phyloP scores from a whole-genome alignment of 1,140 invertebrate genomes.

The Cephus cinctus region DNA sequence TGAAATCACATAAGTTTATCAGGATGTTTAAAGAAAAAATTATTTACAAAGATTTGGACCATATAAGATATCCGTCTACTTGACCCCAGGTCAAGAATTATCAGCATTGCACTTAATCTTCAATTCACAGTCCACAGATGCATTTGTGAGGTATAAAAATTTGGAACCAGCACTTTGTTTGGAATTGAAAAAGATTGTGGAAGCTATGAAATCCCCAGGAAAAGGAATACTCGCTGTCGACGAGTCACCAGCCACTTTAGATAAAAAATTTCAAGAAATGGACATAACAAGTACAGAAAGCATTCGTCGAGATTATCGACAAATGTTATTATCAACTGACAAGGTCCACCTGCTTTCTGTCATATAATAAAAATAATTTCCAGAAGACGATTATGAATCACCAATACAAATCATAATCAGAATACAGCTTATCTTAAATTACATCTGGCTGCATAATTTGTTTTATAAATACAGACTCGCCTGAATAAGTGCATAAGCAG shows the following conservation, averaged over 20 bases:
- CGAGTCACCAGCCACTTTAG: slow-evolving; percentile 54
- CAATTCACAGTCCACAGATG: too few relatives aligned
- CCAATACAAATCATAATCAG: background rate
- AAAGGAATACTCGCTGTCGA: slow-evolving; percentile 57
- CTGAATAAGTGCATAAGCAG: slow-evolving; percentile 54
- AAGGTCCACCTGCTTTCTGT: slow-evolving; percentile 16
- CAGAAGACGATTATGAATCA: background rate
- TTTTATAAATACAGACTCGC: background rate
- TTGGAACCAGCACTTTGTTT: slow-evolving; percentile 54
- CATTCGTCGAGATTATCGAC: slow-evolving; percentile 56
- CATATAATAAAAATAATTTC: background rate
- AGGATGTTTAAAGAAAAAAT: too few relatives aligned
- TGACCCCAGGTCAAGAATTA: too few relatives aligned
- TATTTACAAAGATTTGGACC: too few relatives aligned
- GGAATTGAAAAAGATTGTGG: slow-evolving; percentile 62
- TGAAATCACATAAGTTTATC: too few relatives aligned
- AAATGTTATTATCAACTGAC: slow-evolving; percentile 65
- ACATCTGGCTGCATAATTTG: too few relatives aligned
- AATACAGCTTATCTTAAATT: too few relatives aligned
- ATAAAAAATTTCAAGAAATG: slow-evolving; percentile 54
- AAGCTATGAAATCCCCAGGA: slow-evolving; percentile 60
- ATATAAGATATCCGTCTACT: too few relatives aligned
- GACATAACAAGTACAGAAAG: slow-evolving; percentile 49
- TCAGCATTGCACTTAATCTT: too few relatives aligned
- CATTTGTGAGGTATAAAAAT: slow-evolving; percentile 24